Base-by-base conservation (phyloP, 2,113 vertebrate genomes). In the Hepsetus odoe region DNA sequence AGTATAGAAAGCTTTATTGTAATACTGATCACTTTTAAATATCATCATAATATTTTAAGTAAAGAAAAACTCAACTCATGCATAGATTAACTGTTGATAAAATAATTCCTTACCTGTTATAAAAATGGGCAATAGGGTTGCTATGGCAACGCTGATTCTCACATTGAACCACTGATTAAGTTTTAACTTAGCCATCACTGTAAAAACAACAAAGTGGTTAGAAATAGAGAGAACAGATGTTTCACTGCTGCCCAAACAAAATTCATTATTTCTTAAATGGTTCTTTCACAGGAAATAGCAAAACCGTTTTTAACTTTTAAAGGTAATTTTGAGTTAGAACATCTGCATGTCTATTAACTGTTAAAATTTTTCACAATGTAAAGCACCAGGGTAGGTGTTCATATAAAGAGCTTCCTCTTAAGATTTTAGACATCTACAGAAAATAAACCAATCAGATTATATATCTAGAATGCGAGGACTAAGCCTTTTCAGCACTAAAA, bases 131-230 rank as follows among this genome's bases (percentile, higher is more conserved):
- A 82, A 44, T 11, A 85, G 55, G 59, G 80, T 56, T 58, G 73
- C 32, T 42, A 82, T 77, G 74, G 75, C 76, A 49, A 58, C 46
- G 9, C 55, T 56, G 62, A 81, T 38, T 82, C 44, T 76, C 58
- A 81, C 28, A 53, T 65, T 56, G 56, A 83, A 42, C 74, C 72
- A 68, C 1, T 72, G 77, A 26, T 35, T 76, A 26, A 66, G 51
- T 67, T 72, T 82, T 16, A 82, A 44, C 67, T 61, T 67, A 46
- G 59, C 49, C 83, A 84, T 81, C 61, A 66, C 80, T 81, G 66
- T 26, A 81, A 75, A 75, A 61, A 22, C 74, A 73, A 68, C 66
- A 72, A 1, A 51, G 12, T 51, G 2, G 12, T 5, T n/a, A 8
- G n/a, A 6, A 49, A 18, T 49, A 20, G 46, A 49, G 46, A 18